Conservation (phyloP, 2,797 vertebrate genomes). For the Pipistrellus pipistrellus region DNA sequence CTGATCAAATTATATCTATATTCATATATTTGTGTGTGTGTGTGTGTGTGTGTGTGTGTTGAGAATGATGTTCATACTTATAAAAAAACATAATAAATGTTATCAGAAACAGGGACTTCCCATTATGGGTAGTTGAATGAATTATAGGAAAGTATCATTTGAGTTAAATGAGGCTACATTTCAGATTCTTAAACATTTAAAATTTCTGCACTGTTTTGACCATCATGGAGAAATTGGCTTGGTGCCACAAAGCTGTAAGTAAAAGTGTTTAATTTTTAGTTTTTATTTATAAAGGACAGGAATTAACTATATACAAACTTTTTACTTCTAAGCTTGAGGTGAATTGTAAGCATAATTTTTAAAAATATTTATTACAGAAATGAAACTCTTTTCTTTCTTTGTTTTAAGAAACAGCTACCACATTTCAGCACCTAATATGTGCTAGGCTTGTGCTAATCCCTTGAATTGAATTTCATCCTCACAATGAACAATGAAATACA, state of each 20-base stretch:
- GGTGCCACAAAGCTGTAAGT: background rate
- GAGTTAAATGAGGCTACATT: background rate
- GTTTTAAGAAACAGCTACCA: slow-evolving; percentile 8
- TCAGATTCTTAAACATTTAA: background rate
- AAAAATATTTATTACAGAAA: background rate
- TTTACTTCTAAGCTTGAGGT: background rate
- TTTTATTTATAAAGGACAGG: background rate
- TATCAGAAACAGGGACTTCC: background rate
- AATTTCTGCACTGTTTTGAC: background rate
- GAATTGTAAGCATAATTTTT: background rate
- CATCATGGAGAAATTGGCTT: background rate
- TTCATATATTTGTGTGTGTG: background rate
- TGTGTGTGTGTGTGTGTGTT: background rate
- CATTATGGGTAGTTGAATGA: background rate
- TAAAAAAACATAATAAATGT: background rate
- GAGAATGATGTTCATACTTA: background rate
- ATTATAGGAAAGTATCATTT: background rate
- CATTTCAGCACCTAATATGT: background rate
- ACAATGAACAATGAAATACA: background rate
- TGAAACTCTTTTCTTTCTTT: background rate
- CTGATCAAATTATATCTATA: background rate
- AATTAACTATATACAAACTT: background rate
- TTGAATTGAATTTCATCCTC: background rate
- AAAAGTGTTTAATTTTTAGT: background rate
- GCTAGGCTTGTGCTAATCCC: background rate